These are phyloP conservation scores for Cottoperca gobio DNA, from an alignment of 2,797 vertebrate species.

Conservation along the genomic window DNA sequence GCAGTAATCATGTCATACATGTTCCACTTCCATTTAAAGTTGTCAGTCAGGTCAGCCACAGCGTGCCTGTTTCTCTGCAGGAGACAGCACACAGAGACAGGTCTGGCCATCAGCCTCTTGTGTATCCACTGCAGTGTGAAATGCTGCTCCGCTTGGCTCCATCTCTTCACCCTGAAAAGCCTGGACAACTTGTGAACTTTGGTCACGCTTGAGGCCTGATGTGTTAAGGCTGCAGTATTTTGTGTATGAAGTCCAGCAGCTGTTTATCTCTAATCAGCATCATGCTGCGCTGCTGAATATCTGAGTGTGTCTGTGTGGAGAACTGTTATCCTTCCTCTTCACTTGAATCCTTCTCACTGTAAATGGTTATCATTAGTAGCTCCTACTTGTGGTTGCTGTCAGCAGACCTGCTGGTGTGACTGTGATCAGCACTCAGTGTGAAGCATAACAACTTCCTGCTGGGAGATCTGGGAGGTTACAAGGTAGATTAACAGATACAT, in stretches of 20 bases:
- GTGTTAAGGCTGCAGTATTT: neutral
- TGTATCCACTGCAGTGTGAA: slow-evolving; percentile 31
- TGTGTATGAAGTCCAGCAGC: slow-evolving; percentile 2
- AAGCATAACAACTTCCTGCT: slow-evolving; percentile 15
- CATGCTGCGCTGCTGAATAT: slow-evolving; percentile 7
- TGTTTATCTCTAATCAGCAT: slow-evolving; percentile 13
- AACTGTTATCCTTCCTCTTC: neutral
- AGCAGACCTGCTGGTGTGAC: slow-evolving; percentile 4
- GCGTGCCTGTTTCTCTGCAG: neutral
- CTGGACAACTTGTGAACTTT: neutral
- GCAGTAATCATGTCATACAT: neutral
- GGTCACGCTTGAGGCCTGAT: neutral
- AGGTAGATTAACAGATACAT: neutral
- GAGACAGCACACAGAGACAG: slow-evolving; percentile 12
- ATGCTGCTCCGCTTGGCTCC: slow-evolving; percentile 16
- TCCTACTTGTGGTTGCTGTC: slow-evolving; percentile 4
- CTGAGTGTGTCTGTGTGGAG: neutral
- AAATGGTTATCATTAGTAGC: neutral
- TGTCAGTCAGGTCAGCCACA: neutral
- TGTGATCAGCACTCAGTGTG: slow-evolving; percentile 18
- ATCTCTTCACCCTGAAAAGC: neutral
- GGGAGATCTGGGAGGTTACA: slow-evolving; percentile 3
- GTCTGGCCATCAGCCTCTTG: slow-evolving; percentile 14
- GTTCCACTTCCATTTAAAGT: slow-evolving; percentile 10
- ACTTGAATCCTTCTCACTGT: neutral